Base-by-base conservation (phyloP, 2,113 vertebrate species). In the Pica pica region DNA sequence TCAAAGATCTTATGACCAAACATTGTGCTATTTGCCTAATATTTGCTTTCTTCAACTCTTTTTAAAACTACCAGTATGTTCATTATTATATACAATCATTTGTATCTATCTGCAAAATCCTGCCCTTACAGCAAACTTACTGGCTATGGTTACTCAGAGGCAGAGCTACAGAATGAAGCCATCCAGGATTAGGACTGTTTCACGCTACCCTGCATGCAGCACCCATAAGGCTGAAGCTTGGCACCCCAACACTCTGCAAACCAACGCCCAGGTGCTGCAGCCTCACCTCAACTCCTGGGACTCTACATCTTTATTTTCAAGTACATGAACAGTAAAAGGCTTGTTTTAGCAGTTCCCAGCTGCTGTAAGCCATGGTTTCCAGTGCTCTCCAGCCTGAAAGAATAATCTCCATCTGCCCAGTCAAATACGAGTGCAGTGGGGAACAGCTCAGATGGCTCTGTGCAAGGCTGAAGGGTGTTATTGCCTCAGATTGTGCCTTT, bases 141-240 rank as follows among this genome's bases (percentile, higher is more conserved):
- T n/a, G 33, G 28, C 9, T 26, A 1, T 24, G 52, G 46, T 18
- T 49, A 50, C 37, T 28, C n/a, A 31, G 60, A 67, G 78, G 46
- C 56, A 93, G 77, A 84, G 55, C 22, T 74, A 67, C 26, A 74
- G 63, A 83, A 52, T 5, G 14, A 82, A 88, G 9, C 31, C 46
- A n/a, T 23, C 19, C 31, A 49, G 52, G 23, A 84, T 85, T 50
- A 61, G 10, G 28, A 77, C 27, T 33, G 7, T 74, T 94, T 49
- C 1, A 6, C 50, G 56, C 22, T 53, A 53, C 46, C 56, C 16
- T 81, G 50, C 15, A 81, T 81, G 50, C 15, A 81, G 17, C 20
- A 78, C 13, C n/a, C 0, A 0, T 41, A 31, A n/a, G 31, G 20
- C 59, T 65, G 73, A 74, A 65, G 19, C 42, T 81, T 3, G 1